Percentiles rank a stretch among this genome's conserved stretches.
These are phyloP conservation scores for Rissa tridactyla DNA, from an alignment of 2,113 vertebrate species.

Conservation along the genomic window DNA sequence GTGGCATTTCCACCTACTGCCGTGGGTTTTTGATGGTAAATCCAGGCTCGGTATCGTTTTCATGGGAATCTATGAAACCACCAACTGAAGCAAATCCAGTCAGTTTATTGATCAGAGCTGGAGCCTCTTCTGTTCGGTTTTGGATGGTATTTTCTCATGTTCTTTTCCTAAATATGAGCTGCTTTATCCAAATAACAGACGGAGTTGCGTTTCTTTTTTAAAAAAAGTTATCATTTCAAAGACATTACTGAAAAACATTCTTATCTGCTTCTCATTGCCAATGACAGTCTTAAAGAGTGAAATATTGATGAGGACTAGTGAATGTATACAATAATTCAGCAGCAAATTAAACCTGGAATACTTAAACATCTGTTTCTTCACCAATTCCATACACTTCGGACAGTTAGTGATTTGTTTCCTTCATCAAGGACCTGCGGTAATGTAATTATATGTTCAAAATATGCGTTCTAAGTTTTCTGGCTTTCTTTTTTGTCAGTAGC, in stretches of 20 bases:
- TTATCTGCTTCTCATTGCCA: neutral
- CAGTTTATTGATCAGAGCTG: neutral
- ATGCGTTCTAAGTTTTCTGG: neutral
- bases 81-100: neutral
- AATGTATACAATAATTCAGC: neutral
- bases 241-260: neutral
- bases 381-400: neutral
- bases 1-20: neutral
- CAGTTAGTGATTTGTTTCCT: neutral
- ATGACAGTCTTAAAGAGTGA: neutral
- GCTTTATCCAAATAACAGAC: neutral
- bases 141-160: neutral
- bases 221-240: neutral
- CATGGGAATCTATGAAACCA: neutral
- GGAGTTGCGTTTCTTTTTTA: neutral
- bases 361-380: neutral
- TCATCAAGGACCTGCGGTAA: neutral
- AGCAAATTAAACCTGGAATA: neutral
- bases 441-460: neutral
- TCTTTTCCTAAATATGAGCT: neutral
- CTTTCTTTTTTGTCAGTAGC: neutral
- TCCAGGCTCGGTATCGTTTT: neutral
- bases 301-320: neutral
- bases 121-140: neutral
- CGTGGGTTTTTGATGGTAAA: rapidly evolving